Base-by-base conservation (phyloP, 2,113 vertebrate species). In the Pongo pygmaeus region DNA sequence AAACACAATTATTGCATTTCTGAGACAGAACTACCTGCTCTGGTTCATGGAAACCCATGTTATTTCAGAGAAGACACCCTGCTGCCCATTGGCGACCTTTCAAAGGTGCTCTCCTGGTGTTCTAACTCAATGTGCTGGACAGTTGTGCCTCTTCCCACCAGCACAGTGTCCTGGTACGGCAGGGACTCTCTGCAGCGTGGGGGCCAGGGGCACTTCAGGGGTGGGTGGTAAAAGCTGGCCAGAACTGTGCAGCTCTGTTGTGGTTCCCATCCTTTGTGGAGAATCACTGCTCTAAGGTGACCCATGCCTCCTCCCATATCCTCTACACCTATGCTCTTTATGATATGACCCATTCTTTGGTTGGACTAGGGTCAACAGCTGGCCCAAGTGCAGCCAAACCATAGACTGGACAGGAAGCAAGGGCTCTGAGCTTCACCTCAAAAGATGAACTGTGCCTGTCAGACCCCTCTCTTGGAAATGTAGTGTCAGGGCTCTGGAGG, bases 301-400 rank as follows among this genome's bases (percentile, higher is more conserved):
- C 0, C 84, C 8, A 0, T 10, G 12, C 10, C 27, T 52, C 70
- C 48, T 25, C 46, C 50, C 23, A 1, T 0, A 23, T 7, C 13
- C 25, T 11, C 43, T 30, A 17, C 3, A n/a, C 5, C n/a, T 35
- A 4, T 18, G 52, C 23, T 22, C 18, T 17, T 4, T 0, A 59
- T 0, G 50, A 38, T 0, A 7, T 14, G 23, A 43, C 38, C 52
- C 23, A 23, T 11, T 20, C 12, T 10, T 75, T 85, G 64, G 8
- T 10, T 38, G 35, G 70, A 61, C 40, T 8, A n/a, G 11, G 13
- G 8, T 30, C 9, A 72, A 72, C n/a, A 20, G 35, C 6, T 5
- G 12, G 84, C 16, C 25, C 52, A 38, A 57, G 57, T 20, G 20
- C 32, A 27, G 22, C 10, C 74, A 81, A 46, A 84, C 17, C 40